Base-by-base conservation (phyloP, 2,797 vertebrate genomes). In the Aselliscus stoliczkanus region DNA sequence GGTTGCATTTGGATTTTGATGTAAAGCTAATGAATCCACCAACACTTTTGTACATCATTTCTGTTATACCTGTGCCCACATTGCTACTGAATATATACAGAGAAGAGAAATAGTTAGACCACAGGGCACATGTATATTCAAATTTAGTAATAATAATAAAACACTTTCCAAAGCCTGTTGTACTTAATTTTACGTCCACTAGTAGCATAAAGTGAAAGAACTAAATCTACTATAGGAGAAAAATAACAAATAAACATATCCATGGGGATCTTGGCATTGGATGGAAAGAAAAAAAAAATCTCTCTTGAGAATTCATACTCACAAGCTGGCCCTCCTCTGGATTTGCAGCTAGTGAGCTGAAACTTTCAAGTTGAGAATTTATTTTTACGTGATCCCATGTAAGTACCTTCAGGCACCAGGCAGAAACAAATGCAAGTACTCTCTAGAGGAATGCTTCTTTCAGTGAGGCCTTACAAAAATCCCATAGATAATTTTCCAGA, bases 351-450 rank as follows among this genome's bases (percentile, higher is more conserved):
- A 92, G 82, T 93, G 37, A 96, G 89, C 52, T 91, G 88, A 94
- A 95, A 92, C 70, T 89, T 94, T 97, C 94, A 96, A 88, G 81
- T 11, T 87, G 79, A 96, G 29, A 96, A 96, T 94, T 89, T 97
- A 96, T 96, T 96, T 97, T 92, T 90, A 94, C 96, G 82, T 89
- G 90, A 93, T 96, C 80, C 64, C 29, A 14, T 76, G 37, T 94
- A 95, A 97, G 89, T 72, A 94, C 86, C 89, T 91, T 75, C 54
- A 88, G 91, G 86, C 70, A 89, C 39, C 47, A 90, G 60, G 54
- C 64, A 89, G 77, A 96, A 94, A 62, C 82, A 95, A 96, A 83
- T 52, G 50, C 15, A 96, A 96, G 79, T 42, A 72, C 79, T 93
- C 94, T 88, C 91, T 27, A 62, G 94, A 91, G 93, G 52, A 93